Evolutionary conservation across 2,888 invertebrate genomes (phyloP).

Genomic region (Ernsta delagoae): DNA sequence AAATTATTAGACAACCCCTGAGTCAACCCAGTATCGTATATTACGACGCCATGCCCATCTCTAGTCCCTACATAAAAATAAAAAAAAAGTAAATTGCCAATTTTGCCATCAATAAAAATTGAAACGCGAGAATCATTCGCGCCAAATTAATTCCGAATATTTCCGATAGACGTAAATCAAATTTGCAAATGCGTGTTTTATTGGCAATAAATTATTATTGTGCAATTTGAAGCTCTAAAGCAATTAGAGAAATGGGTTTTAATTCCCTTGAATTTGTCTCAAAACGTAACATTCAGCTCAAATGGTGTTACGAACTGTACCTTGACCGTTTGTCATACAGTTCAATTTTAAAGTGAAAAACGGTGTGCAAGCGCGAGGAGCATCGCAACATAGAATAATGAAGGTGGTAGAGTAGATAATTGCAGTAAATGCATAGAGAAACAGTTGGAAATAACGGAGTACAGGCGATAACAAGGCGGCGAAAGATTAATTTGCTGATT

Average conservation of each 20-base stretch:
- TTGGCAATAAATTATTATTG: conserved; percentile 64
- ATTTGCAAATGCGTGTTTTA: conserved; percentile 61
- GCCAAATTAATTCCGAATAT: conserved; percentile 43
- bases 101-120: neutral
- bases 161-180: conserved; percentile 51
- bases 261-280: conserved; percentile 44
- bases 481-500: conserved; percentile 67
- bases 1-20: too few relatives aligned
- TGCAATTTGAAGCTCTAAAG: conserved; percentile 58
- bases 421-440: conserved; percentile 46
- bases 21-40: too few relatives aligned
- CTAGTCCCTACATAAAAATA: too few relatives aligned
- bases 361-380: neutral
- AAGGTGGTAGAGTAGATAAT: conserved; percentile 49
- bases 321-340: neutral
- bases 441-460: conserved; percentile 50
- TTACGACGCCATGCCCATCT: too few relatives aligned
- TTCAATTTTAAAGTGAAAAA: neutral
- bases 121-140: conserved; percentile 40
- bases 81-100: too few relatives aligned
- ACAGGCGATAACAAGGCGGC: conserved; percentile 60
- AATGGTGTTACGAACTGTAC: neutral
- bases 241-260: conserved; percentile 65
- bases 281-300: conserved; percentile 4
- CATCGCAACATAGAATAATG: conserved; percentile 38